A percentile compares a stretch with the other conserved stretches of the same genome.
These are phyloP conservation scores for Dicentrarchus labrax DNA, from an alignment of 2,113 vertebrate species.

Conservation along the genomic window DNA sequence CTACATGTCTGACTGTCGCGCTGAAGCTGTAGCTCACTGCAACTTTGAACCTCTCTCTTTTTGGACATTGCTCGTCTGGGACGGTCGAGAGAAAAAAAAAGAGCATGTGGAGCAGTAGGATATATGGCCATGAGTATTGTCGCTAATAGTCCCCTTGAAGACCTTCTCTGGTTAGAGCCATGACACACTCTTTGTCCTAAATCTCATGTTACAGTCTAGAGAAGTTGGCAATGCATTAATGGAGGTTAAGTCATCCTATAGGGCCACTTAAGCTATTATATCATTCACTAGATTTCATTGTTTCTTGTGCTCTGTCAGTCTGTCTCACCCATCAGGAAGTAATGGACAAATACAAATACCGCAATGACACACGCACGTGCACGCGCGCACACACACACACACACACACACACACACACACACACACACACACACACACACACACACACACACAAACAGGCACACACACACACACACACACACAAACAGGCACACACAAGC, in stretches of 20 bases:
- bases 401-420: no score
- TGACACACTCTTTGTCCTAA: slow-evolving; percentile 38
- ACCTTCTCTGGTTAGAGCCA: slow-evolving; percentile 48
- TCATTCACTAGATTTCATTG: slow-evolving; percentile 15
- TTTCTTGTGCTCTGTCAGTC: slow-evolving; percentile 22
- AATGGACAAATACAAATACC: slow-evolving; percentile 36
- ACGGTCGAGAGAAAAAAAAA: slow-evolving; percentile 7
- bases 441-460: no score
- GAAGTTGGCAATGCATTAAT: slow-evolving; percentile 44
- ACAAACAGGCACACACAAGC: no score
- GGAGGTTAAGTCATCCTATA: slow-evolving; percentile 44
- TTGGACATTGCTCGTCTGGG: slow-evolving; percentile 14
- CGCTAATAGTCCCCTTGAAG: slow-evolving; percentile 56
- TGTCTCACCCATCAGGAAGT: slow-evolving; percentile 32
- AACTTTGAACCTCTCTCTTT: slow-evolving; percentile 21
- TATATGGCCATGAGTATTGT: slow-evolving; percentile 55
- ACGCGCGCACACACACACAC: neutral
- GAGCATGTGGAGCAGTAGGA: slow-evolving; percentile 20
- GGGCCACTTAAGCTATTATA: slow-evolving; percentile 32
- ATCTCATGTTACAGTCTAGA: slow-evolving; percentile 48
- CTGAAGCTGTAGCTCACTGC: slow-evolving; percentile 11
- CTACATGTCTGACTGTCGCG: neutral
- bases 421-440: slow-evolving; percentile 4
- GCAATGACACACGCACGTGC: slow-evolving; percentile 25
- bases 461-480: neutral